Evolutionary conservation across 2,888 invertebrate genomes (phyloP), one percentile per base, ranked within the genome.

Genomic region (Parascotia fuliginaria): DNA sequence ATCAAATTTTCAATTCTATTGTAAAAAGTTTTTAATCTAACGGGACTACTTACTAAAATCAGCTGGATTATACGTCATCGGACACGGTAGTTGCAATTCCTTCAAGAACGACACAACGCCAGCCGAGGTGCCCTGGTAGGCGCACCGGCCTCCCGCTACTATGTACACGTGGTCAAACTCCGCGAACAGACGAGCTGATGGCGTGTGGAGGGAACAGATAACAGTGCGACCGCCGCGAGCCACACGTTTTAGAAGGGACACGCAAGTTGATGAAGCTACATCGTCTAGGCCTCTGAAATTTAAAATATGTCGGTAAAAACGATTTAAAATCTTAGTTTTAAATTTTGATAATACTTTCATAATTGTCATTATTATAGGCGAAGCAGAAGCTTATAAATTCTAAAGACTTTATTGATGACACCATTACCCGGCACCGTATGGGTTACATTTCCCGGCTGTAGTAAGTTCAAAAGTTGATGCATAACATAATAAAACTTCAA

Each of bases 171-270:
- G 96, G 85, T 97, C 98, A 80, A 99, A 98, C 92, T 96, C 96
- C 9, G 97, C 95, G 83, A 99, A 98, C 40, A 98, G 92, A 63
- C 96, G 95, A 0, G 98, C 98, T 56, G 98, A 98, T 0, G 99
- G 99, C n/a, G 98, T 98, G 86, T 99, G 99, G 41, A 99, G 95
- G 0, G 98, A 98, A 77, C 98, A 98, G 47, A 99, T 94, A 4
- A 99, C 96, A 0, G 98, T 98, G 22, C 98, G 93, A 0, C 98
- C 98, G 0, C 95, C 95, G 50, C 95, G 93, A 0, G 98, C 97
- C 39, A 98, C 93, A 16, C 95, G 93, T 77, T 96, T 96, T n/a
- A 98, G 90, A 12, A 98, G 90, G 0, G 95, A 93, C 12, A 98
- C 94, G 78, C 98, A 98, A 61, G 98, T 98, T 9, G 96, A 94